Conservation (phyloP, 2,888 invertebrate genomes). For the Brenthis daphne region DNA sequence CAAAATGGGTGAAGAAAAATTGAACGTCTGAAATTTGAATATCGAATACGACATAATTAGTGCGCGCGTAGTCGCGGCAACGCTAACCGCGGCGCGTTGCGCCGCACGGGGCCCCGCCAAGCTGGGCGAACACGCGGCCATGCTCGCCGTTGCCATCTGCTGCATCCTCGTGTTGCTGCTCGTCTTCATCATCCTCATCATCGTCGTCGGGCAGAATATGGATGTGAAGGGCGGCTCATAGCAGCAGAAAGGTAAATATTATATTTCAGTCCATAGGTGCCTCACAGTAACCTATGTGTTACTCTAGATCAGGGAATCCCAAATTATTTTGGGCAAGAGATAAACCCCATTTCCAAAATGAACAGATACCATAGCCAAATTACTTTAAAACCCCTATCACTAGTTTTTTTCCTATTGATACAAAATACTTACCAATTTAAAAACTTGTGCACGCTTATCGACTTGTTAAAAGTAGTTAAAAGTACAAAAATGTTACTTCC, state of each 20-base stretch:
- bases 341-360: no score
- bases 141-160: conserved; percentile 93
- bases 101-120: conserved; percentile 68
- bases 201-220: conserved; percentile 90
- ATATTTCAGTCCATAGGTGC: no score
- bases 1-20: conserved; percentile 22
- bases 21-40: conserved; percentile 25
- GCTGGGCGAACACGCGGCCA: conserved; percentile 83
- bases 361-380: no score
- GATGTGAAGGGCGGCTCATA: conserved; percentile 83
- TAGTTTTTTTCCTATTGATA: no score
- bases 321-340: no score
- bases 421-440: no score
- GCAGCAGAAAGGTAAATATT: conserved; percentile 64
- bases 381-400: no score
- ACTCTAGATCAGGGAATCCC: no score
- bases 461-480: no score
- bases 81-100: conserved; percentile 63
- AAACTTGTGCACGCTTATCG: no score
- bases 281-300: no score
- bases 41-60: conserved; percentile 51
- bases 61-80: conserved; percentile 60
- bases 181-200: conserved; percentile 91
- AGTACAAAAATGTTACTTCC: no score
- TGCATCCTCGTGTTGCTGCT: conserved; percentile 90